A percentile compares a stretch with the other conserved stretches of the same genome.
These are phyloP conservation scores for Shargacucullia verbasci DNA, from an alignment of 2,888 invertebrate species.

Conservation along the genomic window DNA sequence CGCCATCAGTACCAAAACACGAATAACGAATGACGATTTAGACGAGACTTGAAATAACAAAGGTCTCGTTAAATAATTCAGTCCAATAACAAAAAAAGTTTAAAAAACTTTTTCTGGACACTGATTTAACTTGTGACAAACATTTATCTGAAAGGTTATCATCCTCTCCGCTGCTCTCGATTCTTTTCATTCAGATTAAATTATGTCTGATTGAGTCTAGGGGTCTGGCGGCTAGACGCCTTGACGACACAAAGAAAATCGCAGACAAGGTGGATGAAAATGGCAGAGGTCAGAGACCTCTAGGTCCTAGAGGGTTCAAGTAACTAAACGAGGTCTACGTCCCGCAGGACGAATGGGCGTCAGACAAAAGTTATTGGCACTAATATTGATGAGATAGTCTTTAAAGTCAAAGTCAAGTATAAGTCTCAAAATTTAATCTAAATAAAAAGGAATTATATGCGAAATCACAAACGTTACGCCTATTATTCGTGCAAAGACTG, in stretches of 20 bases:
- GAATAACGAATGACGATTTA: background rate
- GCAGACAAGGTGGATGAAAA: conserved; percentile 41
- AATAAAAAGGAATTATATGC: too few species aligned
- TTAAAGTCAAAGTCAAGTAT: background rate
- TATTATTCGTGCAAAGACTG: too few species aligned
- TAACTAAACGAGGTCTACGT: conserved; percentile 31
- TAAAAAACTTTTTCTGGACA: too few species aligned
- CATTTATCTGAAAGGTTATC: background rate
- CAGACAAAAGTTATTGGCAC: conserved; percentile 26
- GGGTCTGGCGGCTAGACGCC: conserved; percentile 34
- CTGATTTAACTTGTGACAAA: background rate
- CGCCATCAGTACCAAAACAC: background rate
- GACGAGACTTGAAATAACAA: background rate
- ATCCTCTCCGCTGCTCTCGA: background rate
- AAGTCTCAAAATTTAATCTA: too few species aligned
- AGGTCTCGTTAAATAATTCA: too few species aligned
- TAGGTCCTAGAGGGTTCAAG: conserved; percentile 26
- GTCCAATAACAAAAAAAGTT: too few species aligned
- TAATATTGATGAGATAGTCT: conserved; percentile 7
- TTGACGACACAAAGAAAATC: conserved; percentile 22
- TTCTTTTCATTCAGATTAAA: background rate
- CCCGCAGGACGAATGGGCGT: conserved; percentile 32
- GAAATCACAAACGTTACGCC: too few species aligned
- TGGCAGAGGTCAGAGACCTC: conserved; percentile 33
- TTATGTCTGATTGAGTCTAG: conserved; percentile 8